phyloP scores from a whole-genome alignment of 2,113 vertebrate species.

The Lontra canadensis region DNA sequence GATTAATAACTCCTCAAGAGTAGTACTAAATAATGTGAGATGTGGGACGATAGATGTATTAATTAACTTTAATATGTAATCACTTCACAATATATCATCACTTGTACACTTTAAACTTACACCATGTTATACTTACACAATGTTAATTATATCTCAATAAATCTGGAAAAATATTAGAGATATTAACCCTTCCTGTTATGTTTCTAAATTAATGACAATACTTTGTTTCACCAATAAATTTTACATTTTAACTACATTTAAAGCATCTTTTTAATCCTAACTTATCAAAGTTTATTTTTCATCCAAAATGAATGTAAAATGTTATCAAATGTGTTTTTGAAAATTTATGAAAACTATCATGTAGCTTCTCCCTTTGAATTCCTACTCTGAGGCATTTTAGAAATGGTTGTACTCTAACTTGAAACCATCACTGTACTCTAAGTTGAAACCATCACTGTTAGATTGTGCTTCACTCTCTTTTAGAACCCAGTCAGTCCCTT shows the following conservation, averaged over 20 bases:
- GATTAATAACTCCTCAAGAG: neutral
- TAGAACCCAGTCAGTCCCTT: neutral
- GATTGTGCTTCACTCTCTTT: neutral
- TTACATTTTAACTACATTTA: neutral
- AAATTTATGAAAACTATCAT: neutral
- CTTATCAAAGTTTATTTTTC: neutral
- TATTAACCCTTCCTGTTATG: neutral
- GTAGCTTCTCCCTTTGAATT: neutral
- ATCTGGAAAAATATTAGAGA: neutral
- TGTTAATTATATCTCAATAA: neutral
- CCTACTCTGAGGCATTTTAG: neutral
- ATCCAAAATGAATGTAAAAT: constrained; percentile 1
- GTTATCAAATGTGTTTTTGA: neutral
- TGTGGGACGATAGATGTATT: neutral
- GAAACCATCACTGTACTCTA: neutral
- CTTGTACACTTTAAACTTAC: neutral
- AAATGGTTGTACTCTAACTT: no score
- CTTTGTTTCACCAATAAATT: neutral
- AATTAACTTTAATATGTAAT: neutral
- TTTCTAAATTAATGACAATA: neutral
- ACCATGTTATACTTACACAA: neutral
- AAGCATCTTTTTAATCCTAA: neutral
- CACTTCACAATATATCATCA: neutral
- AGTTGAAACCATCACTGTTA: neutral
- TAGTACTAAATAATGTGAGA: neutral